Percentiles rank a stretch among this genome's conserved stretches.
Evolutionary conservation across 2,113 vertebrate genomes (phyloP).

Genomic region (Platycercus adscitus): DNA sequence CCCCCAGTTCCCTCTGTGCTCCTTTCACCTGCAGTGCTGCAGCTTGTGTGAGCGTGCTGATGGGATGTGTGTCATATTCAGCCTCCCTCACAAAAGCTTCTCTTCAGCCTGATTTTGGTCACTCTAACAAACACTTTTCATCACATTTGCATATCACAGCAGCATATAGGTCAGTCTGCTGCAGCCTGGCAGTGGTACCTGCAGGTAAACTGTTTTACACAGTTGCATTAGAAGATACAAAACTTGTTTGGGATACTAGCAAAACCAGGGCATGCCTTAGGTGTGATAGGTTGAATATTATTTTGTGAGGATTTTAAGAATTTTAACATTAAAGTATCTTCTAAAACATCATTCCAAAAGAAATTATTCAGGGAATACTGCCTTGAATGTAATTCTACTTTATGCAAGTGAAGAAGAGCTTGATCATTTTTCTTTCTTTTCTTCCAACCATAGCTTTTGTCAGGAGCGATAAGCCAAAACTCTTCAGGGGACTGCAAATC

Average conservation of each 20-base stretch:
- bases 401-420: not conserved
- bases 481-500: slow-evolving; percentile 97
- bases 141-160: not conserved
- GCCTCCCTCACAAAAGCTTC: not conserved
- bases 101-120: not conserved
- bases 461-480: slow-evolving; percentile 97
- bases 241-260: not conserved
- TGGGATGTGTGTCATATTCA: not conserved
- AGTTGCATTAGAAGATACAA: not conserved
- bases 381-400: not conserved
- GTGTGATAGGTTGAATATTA: not conserved
- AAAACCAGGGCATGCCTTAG: not conserved
- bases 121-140: not conserved
- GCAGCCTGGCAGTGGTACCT: not conserved
- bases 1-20: not conserved
- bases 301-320: not conserved
- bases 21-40: not conserved
- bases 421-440: not conserved
- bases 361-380: not conserved
- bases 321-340: not conserved
- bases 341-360: not conserved
- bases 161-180: not conserved
- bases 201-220: not conserved
- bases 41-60: not conserved
- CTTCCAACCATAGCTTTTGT: slow-evolving; percentile 88